Percentiles rank a stretch among this genome's conserved stretches.
Evolutionary conservation across 2,113 vertebrate genomes (phyloP).

Genomic region (Cervus canadensis): DNA sequence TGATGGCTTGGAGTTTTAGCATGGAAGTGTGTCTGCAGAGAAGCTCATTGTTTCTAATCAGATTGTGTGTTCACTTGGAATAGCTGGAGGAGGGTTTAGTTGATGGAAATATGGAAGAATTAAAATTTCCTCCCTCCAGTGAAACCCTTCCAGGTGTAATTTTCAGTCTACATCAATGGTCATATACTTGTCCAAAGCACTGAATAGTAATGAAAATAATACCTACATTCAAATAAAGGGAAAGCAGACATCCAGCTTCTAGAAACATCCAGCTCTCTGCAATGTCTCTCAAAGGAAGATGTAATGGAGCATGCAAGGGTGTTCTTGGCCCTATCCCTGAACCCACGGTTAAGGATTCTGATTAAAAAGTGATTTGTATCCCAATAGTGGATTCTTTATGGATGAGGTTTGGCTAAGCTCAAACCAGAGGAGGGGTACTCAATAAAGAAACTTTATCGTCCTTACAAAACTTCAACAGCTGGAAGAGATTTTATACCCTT

Average conservation of each 20-base stretch:
- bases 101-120: neutral
- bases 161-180: neutral
- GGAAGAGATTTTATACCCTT: conserved; percentile 48
- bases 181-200: neutral
- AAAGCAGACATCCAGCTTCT: neutral
- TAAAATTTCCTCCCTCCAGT: neutral
- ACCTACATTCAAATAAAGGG: neutral
- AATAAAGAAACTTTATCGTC: neutral
- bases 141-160: neutral
- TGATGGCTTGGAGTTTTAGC: neutral
- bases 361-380: conserved; percentile 50
- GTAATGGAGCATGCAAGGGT: fast-evolving
- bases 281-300: neutral
- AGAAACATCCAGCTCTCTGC: neutral
- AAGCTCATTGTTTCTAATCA: neutral
- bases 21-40: neutral
- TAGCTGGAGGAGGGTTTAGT: neutral
- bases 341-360: neutral
- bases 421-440: neutral
- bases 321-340: neutral
- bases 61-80: neutral
- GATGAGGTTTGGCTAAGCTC: conserved; percentile 22
- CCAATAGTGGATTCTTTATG: neutral
- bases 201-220: neutral
- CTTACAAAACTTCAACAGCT: conserved; percentile 36